Evolutionary conservation across 2,888 invertebrate species (phyloP), one percentile per base, ranked within the genome.

Genomic region (Leptura quadrifasciata): DNA sequence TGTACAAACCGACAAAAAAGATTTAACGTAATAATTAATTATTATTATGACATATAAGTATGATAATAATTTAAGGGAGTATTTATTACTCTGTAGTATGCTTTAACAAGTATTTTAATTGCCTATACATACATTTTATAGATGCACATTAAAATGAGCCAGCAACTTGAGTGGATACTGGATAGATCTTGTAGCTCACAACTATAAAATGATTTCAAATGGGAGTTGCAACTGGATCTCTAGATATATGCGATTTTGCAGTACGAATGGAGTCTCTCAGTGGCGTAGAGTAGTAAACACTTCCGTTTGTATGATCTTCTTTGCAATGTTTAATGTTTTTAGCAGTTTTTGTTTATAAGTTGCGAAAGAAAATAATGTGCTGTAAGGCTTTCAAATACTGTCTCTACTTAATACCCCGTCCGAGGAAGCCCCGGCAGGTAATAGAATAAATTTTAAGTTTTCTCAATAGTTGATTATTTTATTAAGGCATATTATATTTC

Each of bases 1-100:
- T 68, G 67, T 67, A 71, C 57, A 76, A 74, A 68, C 61, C 63
- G 55, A 68, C 21, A 35, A 68, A 55, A 55, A 68, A 68, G 24
- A 15, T 31, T 54, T 68, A 68, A 68, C 31, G 55, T 27, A 67
- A 55, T 68, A 68, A 68, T 68, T 27, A 68, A 68, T 68, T 55
- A 24, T 27, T 27, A 54, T 54, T 52, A 27, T 54, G 54, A 55
- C 67, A 27, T 54, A 47, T 17, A 54, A 24, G n/a, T 67, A 52
- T 47, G 21, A 54, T 54, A 67, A 54, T 67, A 67, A 54, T 67
- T 67, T 54, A 67, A 47, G 54, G 54, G 15, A 21, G 54, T 27
- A 67, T 54, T 67, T 54, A 67, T 54, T 17, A 21, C 24, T n/a
- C 21, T 54, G n/a, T 65, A 65, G 1, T 20, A 35, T 54, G 17